phyloP scores from a whole-genome alignment of 2,888 invertebrate species.

The Xylophagus ater region DNA sequence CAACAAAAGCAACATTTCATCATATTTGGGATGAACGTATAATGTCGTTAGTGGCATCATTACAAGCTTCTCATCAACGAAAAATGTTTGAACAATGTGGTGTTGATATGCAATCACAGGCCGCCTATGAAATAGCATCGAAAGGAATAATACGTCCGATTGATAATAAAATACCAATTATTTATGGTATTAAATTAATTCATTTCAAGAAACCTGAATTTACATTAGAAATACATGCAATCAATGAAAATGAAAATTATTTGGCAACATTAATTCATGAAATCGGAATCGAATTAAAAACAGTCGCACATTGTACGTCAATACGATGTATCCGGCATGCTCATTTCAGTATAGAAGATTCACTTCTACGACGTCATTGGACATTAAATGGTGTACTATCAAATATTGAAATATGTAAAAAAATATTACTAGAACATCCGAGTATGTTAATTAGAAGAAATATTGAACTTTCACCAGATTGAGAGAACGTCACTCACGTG shows the following conservation, averaged over 20 bases:
- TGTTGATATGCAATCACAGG: constrained; percentile 73
- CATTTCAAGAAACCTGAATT: constrained; percentile 74
- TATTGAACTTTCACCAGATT: constrained; percentile 21
- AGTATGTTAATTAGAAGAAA: constrained; percentile 27
- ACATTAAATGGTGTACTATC: constrained; percentile 52
- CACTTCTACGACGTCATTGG: constrained; percentile 77
- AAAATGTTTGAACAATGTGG: constrained; percentile 73
- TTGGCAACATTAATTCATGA: constrained; percentile 71
- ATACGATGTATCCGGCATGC: constrained; percentile 76
- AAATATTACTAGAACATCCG: constrained; percentile 39
- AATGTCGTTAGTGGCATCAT: constrained; percentile 61
- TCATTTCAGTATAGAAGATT: constrained; percentile 61
- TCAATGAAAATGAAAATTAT: constrained; percentile 74
- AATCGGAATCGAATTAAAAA: constrained; percentile 66
- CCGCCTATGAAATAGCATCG: constrained; percentile 79
- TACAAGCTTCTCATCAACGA: constrained; percentile 78
- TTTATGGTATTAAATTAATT: constrained; percentile 79
- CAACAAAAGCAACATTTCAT: constrained; percentile 55
- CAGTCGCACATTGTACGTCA: constrained; percentile 67
- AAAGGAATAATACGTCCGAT: constrained; percentile 71
- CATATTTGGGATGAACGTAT: constrained; percentile 60
- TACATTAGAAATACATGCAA: constrained; percentile 73
- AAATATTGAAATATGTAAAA: constrained; percentile 49
- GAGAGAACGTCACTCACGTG: too few species aligned
- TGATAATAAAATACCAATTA: constrained; percentile 54